Evolutionary conservation across 1,140 invertebrate species (phyloP).

Genomic region (Theocolax elegans): DNA sequence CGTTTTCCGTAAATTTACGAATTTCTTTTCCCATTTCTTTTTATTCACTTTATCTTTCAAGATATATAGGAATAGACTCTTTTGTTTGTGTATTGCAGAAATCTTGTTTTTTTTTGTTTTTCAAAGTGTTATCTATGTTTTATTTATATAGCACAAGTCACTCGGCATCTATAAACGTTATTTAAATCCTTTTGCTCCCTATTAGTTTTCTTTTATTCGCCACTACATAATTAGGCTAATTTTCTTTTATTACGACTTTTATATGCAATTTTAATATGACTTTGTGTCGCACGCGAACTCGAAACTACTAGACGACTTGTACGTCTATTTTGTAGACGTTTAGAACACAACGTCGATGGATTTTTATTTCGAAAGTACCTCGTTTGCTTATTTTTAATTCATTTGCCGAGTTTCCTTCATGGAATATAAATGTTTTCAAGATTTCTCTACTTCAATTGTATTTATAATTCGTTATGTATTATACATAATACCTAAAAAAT

Average conservation of each 20-base stretch:
- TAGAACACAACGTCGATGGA: not conserved
- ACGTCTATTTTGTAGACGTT: slow-evolving; percentile 18
- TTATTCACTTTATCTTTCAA: not conserved
- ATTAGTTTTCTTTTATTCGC: not conserved
- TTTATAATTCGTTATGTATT: slow-evolving; percentile 12
- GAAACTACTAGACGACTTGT: not conserved
- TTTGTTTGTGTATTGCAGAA: not conserved
- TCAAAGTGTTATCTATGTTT: not conserved
- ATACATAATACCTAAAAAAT: slow-evolving; percentile 26
- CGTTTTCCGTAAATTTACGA: no score
- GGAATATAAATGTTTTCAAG: slow-evolving; percentile 6
- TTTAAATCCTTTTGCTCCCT: not conserved
- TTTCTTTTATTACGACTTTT: not conserved
- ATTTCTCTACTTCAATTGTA: not conserved
- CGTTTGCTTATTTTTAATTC: not conserved
- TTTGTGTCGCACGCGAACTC: not conserved
- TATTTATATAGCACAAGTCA: not conserved
- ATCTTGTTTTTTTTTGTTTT: not conserved
- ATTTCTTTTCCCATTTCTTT: not conserved
- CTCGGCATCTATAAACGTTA: slow-evolving; percentile 16
- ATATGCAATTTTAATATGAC: slow-evolving; percentile 12
- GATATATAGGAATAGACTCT: slow-evolving; percentile 19
- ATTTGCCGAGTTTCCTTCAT: not conserved
- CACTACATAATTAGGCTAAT: slow-evolving; percentile 21
- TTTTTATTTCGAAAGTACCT: slow-evolving; percentile 14